Evolutionary conservation across 1,140 invertebrate species (phyloP).

Genomic region (Anastrepha obliqua): DNA sequence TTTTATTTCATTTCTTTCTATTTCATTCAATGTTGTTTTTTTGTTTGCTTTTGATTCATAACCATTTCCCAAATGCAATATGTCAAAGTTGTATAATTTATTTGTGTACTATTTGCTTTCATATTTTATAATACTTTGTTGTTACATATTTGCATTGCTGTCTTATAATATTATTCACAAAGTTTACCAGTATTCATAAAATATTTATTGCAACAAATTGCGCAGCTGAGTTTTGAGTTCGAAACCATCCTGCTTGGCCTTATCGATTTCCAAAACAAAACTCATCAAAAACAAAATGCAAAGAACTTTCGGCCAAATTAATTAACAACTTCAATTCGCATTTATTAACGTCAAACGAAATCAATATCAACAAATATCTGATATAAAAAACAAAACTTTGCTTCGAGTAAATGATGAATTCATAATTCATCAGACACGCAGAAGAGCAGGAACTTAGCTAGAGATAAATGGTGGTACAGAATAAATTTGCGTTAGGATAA

Average conservation of each 20-base stretch:
- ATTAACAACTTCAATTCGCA: not conserved
- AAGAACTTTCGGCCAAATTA: not conserved
- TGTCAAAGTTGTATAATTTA: not conserved
- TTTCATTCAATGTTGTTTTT: too few relatives aligned
- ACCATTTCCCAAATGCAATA: not conserved
- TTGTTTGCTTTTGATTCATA: not conserved
- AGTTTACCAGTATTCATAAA: not conserved
- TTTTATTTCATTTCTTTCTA: not conserved
- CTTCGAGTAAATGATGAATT: not conserved
- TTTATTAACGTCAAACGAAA: not conserved
- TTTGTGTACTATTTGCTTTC: not conserved
- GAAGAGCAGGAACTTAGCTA: not conserved
- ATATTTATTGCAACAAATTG: constrained; percentile 5
- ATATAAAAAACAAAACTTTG: not conserved
- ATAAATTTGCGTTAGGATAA: not conserved
- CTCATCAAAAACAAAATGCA: not conserved
- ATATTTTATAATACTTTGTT: not conserved
- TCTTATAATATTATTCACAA: not conserved
- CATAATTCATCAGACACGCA: not conserved
- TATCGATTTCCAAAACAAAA: constrained; percentile 4
- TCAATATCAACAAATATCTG: not conserved
- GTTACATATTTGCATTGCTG: not conserved
- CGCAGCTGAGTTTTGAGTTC: not conserved
- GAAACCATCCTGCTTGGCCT: not conserved
- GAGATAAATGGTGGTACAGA: not conserved